Evolutionary conservation across 2,888 invertebrate species (phyloP), one percentile per base, ranked within the genome.

Genomic region (Hetaerina titia): DNA sequence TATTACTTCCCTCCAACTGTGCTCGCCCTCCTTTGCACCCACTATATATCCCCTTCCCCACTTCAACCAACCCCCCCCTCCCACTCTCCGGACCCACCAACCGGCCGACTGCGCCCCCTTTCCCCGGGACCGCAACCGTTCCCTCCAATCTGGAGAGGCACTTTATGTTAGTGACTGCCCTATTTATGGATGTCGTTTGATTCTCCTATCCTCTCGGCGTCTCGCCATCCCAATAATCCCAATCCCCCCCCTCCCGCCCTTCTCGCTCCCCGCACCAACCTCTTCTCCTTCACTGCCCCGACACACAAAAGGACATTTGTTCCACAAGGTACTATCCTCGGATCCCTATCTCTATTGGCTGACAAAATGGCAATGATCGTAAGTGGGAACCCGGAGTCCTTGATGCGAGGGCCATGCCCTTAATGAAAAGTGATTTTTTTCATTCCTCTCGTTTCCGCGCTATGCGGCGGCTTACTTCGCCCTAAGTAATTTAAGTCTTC

Each of bases 141-240:
- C 92, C 56, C 92, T 74, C 92, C 92, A 92, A 92, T 92, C 92
- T 69, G 92, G 69, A 74, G 69, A 69, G 92, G 92, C 92, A 92
- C 92, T 92, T 92, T 56, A 92, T 56, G 69, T 57, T 92, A 92
- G 22, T 56, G 92, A 74, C 56, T 74, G 69, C 92, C 69, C 92
- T 92, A 92, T 92, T 92, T 92, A 92, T 92, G 92, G 92, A 56
- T 74, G 92, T 92, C 92, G 92, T 92, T 92, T 92, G 69, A 56
- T 74, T 92, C 69, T 31, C 81, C 81, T 15, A 69, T 45, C 64
- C 92, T 74, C 89, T 56, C 89, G 57, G 89, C 89, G 58, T 89
- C 89, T 58, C 69, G 58, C 64, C 64, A 69, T 69, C 22, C 92
- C 92, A 81, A 81, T 81, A 81, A 81, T 31, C 25, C 81, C n/a